Base-by-base conservation (phyloP, 2,888 invertebrate genomes). In the Heliconius ethilla region DNA sequence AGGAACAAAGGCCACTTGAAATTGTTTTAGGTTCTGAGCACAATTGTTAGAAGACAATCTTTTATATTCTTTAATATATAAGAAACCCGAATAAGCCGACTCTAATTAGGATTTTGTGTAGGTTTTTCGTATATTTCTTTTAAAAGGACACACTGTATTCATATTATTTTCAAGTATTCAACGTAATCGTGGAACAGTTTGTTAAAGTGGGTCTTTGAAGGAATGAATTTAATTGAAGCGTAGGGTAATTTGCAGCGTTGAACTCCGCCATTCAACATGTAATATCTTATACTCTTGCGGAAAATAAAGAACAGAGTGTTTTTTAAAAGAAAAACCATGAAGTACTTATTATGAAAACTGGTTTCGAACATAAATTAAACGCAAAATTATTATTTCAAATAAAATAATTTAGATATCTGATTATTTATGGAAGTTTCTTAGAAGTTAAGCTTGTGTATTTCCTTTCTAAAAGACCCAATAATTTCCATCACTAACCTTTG, bases 1-100 rank as follows among this genome's bases (percentile, higher is more conserved):
- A 69, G 78, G 75, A 78, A 77, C 77, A 77, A 77, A 74, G 77
- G 73, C 73, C 77, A 67, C 77, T 74, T 67, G 67, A 74, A 62
- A 73, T 73, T 29, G 40, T 74, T 77, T 77, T 59, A 73, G 67
- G 73, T n/a, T 59, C 45, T 77, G 25, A 67, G 59, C 65, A 73
- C 77, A 77, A 77, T 77, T 59, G 59, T 73, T 59, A 13, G 65
- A 55, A 15, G 72, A 72, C 70, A 66, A 66, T 73, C 72, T 67
- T 77, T 73, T 67, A 55, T 59, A 67, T 77, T 67, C 67, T 67
- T 63, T 62, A 29, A 72, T 70, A 70, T 29, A 63, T 59, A 37
- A 73, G 73, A 63, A 63, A 40, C 40, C 37, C 62, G 45, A 74
- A 40, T 74, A 74, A 40, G 63, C 27, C 25, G 62, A 25, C 25